Percentiles rank a stretch among this genome's conserved stretches.
Evolutionary conservation across 1,140 invertebrate species (phyloP).

Genomic region (Proctacanthus coquilletti): DNA sequence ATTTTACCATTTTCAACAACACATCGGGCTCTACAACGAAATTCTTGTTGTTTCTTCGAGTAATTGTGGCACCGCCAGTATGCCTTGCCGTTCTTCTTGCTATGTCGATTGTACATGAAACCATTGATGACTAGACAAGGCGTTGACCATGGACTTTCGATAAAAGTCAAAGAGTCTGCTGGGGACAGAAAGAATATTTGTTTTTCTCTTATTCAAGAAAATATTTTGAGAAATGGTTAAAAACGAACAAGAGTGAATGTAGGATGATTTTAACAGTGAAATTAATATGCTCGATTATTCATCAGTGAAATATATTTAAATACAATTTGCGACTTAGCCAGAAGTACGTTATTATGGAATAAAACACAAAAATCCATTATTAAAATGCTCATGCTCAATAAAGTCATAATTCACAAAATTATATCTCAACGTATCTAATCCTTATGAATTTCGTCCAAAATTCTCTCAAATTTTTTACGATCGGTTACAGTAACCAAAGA

Average conservation of each 20-base stretch:
- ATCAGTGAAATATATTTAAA: not conserved
- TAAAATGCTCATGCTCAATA: too few relatives aligned
- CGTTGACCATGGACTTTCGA: constrained; percentile 29
- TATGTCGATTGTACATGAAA: constrained; percentile 29
- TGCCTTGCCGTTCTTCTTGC: constrained; percentile 24
- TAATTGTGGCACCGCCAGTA: constrained; percentile 31
- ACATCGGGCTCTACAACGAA: constrained; percentile 27
- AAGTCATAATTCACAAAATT: too few relatives aligned
- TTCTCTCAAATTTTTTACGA: not conserved
- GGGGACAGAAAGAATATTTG: too few relatives aligned
- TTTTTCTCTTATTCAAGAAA: too few relatives aligned
- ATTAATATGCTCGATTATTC: not conserved
- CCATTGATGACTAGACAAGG: constrained; percentile 24
- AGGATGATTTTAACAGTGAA: too few relatives aligned
- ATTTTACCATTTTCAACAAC: constrained; percentile 23
- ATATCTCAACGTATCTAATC: too few relatives aligned
- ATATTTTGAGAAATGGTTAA: too few relatives aligned
- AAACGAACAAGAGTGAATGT: too few relatives aligned
- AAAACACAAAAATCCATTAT: too few relatives aligned
- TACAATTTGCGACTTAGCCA: too few relatives aligned
- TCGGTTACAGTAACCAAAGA: not conserved
- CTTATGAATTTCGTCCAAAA: not conserved
- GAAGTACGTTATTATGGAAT: too few relatives aligned
- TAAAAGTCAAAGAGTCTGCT: too few relatives aligned
- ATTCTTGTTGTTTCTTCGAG: constrained; percentile 21